Conservation (phyloP, 2,113 vertebrate genomes). For the Emydocephalus ijimae region DNA sequence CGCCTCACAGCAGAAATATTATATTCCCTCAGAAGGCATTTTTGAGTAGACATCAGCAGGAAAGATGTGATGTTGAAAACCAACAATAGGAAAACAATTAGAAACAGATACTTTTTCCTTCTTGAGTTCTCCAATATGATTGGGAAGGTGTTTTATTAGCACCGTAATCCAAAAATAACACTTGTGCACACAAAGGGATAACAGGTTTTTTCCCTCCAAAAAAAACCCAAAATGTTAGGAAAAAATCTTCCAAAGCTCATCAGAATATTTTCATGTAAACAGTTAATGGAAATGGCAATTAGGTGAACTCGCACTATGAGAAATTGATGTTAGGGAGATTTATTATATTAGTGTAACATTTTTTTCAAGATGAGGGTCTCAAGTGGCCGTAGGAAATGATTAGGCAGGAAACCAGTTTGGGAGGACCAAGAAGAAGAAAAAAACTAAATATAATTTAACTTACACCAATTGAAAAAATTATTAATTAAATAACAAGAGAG, state of each 20-base stretch:
- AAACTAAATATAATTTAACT: not conserved
- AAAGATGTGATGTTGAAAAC: slow-evolving; percentile 66
- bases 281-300: not conserved
- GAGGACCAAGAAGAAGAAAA: not conserved
- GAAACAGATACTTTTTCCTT: slow-evolving; percentile 60
- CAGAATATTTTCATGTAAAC: not conserved
- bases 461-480: not conserved
- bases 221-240: slow-evolving; percentile 35
- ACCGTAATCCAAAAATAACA: slow-evolving; percentile 44
- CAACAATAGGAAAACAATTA: slow-evolving; percentile 70
- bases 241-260: slow-evolving; percentile 28
- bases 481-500: not conserved
- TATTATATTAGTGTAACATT: not conserved
- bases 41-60: slow-evolving; percentile 57
- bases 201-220: not conserved
- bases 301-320: not conserved
- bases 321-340: not conserved
- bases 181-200: slow-evolving; percentile 16
- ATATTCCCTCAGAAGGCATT: slow-evolving; percentile 52
- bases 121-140: slow-evolving; percentile 51
- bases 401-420: not conserved
- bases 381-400: not conserved
- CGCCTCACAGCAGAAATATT: slow-evolving; percentile 59
- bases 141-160: slow-evolving; percentile 55
- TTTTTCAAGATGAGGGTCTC: not conserved